phyloP scores from a whole-genome alignment of 1,140 invertebrate genomes.

The Drosophila subpulchrella region DNA sequence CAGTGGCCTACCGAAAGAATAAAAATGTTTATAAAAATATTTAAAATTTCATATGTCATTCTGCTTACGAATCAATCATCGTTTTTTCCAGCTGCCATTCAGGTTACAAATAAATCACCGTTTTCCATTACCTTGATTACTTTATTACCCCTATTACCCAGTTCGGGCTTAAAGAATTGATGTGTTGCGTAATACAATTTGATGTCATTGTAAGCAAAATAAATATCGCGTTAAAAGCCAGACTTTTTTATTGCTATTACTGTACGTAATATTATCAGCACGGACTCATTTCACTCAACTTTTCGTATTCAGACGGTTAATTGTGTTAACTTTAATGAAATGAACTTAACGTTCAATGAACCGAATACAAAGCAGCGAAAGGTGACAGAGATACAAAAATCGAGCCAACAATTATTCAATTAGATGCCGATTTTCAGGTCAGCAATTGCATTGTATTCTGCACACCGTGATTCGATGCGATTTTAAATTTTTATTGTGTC shows the following conservation, averaged over 20 bases:
- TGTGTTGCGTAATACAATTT: conserved; percentile 16
- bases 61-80: neutral
- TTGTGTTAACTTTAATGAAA: conserved; percentile 47
- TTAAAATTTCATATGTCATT: neutral
- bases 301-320: conserved; percentile 46
- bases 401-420: conserved; percentile 45
- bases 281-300: conserved; percentile 28
- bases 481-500: conserved; percentile 27
- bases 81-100: neutral
- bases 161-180: neutral
- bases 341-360: conserved; percentile 50
- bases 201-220: conserved; percentile 20
- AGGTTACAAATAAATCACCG: too few relatives aligned
- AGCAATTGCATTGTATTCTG: conserved; percentile 23
- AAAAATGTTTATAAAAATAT: neutral
- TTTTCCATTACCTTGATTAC: conserved; percentile 1
- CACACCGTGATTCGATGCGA: conserved; percentile 34
- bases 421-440: conserved; percentile 33
- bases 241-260: conserved; percentile 11
- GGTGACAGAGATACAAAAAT: conserved; percentile 26
- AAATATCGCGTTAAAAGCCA: conserved; percentile 12
- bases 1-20: neutral
- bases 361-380: conserved; percentile 29
- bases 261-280: conserved; percentile 27
- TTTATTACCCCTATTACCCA: conserved; percentile 2